phyloP scores from a whole-genome alignment of 2,888 invertebrate species.

The Hypomecis atomaria region DNA sequence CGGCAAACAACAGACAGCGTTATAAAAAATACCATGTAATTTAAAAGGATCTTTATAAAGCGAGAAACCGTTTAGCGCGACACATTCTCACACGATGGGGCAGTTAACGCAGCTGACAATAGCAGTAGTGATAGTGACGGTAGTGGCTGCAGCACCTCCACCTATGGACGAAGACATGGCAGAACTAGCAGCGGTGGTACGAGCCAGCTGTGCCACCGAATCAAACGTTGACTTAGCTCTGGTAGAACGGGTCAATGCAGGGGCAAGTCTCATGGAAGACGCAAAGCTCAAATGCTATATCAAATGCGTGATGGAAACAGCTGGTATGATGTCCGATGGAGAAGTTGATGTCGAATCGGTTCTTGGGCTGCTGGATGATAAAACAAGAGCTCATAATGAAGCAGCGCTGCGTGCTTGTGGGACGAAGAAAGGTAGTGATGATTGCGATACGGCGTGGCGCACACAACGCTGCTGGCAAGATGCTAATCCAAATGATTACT shows the following conservation, averaged over 20 bases:
- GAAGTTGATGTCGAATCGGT: slow-evolving; percentile 8
- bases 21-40: slow-evolving; percentile 1
- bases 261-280: slow-evolving; percentile 6
- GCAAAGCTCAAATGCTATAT: slow-evolving; percentile 13
- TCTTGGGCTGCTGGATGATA: not conserved
- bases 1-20: slow-evolving; percentile 2
- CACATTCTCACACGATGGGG: slow-evolving; percentile 2
- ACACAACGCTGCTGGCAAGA: slow-evolving; percentile 20
- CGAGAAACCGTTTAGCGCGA: not conserved
- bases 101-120: not conserved
- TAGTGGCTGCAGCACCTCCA: slow-evolving; percentile 5
- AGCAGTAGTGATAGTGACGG: not conserved
- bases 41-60: not conserved
- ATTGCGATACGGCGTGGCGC: slow-evolving; percentile 14
- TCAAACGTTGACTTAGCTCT: slow-evolving; percentile 7
- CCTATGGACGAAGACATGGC: slow-evolving; percentile 20
- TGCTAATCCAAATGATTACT: slow-evolving; percentile 14
- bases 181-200: slow-evolving; percentile 10
- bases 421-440: slow-evolving; percentile 7
- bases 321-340: slow-evolving; percentile 16
- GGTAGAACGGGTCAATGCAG: slow-evolving; percentile 8
- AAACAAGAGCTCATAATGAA: slow-evolving; percentile 5
- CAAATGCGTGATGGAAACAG: slow-evolving; percentile 18
- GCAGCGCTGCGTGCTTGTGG: slow-evolving; percentile 8
- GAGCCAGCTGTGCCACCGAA: slow-evolving; percentile 6